Base-by-base conservation (phyloP, 1,140 invertebrate genomes). In the Drosophila fuyamai region DNA sequence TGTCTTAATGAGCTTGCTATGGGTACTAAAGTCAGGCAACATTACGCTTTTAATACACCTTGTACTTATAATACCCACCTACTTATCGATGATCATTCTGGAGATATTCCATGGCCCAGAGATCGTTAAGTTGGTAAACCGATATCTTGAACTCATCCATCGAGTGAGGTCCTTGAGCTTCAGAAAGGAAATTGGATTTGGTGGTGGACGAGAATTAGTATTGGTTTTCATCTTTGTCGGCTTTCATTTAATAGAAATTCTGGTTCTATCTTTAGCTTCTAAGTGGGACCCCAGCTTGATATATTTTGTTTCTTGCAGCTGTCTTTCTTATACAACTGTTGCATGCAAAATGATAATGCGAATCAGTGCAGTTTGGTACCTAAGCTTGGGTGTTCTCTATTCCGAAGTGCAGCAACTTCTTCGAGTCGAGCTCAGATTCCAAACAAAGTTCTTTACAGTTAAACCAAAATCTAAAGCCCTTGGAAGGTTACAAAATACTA, bases 71-170 rank as follows among this genome's bases (percentile, higher is more conserved):
- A 4, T 48, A 9, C 32, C 38, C 27, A 65, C 43, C 40, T 36
- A 54, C 41, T 9, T 57, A 12, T 38, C 50, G 14, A 65, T 79
- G 4, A 18, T 79, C 10, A 5, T 51, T 13, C 36, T 84, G 27
- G 76, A 84, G 12, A 40, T 84, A 9, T 62, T 44, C 16, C 57
- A 46, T 44, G 72, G 61, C 1, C 44, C 62, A 7, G 55, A 48
- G 6, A 18, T 79, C 5, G 9, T 84, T 4, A 57, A 51, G 32
- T 29, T 84, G 23, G 36, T 84, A 1, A 84, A 84, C 48, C 40
- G 53, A 18, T 83, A 68, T 27, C 36, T 80, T 0, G 8, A 67
- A 2, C 32, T 84, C 0, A 74, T 59, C n/a, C 41, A 57, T 2
- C 32, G 61, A 5, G 23, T 80, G 0, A 41, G 29, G 5, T 60